phyloP scores from a whole-genome alignment of 1,140 invertebrate genomes.

The Leptopilina boulardi region DNA sequence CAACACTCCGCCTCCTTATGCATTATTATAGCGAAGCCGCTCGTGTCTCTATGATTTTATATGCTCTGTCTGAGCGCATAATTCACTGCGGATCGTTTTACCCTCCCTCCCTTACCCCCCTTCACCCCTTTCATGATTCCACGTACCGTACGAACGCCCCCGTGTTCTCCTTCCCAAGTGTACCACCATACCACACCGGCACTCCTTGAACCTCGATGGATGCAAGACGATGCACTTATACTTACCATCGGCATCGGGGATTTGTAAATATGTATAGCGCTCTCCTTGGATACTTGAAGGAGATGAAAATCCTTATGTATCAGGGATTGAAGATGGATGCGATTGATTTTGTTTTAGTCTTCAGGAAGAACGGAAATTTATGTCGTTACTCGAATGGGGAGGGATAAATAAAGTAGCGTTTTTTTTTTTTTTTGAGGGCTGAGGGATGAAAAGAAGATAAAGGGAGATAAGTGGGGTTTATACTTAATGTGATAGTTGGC shows the following conservation, averaged over 20 bases:
- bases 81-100: conserved; percentile 60
- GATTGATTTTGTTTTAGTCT: conserved; percentile 28
- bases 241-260: conserved; percentile 50
- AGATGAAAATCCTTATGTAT: conserved; percentile 34
- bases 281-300: conserved; percentile 32
- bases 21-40: conserved; percentile 73
- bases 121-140: conserved; percentile 34
- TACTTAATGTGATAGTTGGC: not conserved
- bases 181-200: too few species aligned
- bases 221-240: conserved; percentile 52
- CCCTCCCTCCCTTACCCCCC: conserved; percentile 26
- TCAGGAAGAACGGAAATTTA: conserved; percentile 21
- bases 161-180: not conserved
- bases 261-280: conserved; percentile 33
- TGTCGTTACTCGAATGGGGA: not conserved
- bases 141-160: conserved; percentile 35
- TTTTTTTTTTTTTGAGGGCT: conserved; percentile 16
- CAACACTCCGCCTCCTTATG: conserved; percentile 72
- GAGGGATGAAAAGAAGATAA: not conserved
- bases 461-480: not conserved
- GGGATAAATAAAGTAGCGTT: not conserved
- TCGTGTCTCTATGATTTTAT: conserved; percentile 74
- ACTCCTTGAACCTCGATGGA: conserved; percentile 41
- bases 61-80: conserved; percentile 68
- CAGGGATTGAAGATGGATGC: conserved; percentile 33